Evolutionary conservation across 1,140 invertebrate species (phyloP), one percentile per base, ranked within the genome.

Genomic region (Diprion similis): DNA sequence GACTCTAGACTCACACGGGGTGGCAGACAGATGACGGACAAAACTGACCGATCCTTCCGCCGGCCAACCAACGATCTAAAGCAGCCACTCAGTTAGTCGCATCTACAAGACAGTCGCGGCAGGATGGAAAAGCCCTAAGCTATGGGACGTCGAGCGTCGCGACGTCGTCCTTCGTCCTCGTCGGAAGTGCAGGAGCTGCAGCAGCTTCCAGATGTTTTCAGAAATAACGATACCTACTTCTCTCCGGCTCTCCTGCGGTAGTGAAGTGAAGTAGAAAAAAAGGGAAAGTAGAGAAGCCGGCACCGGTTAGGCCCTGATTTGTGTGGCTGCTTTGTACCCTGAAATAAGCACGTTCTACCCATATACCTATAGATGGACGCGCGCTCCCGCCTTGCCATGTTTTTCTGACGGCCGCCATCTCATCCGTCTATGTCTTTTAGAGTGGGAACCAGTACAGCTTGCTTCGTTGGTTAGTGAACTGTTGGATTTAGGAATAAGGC

Each of bases 151-250:
- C 70, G 69, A 66, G 51, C 47, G 64, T 71, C 59, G 37, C 68
- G 64, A 46, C 71, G 64, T 10, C 17, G 13, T 15, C 6, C n/a
- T 37, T 37, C 71, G 18, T 11, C 37, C 13, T 68, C 66, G 17
- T 77, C 74, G 76, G 76, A 77, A 77, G 71, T 77, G 1, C 59
- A 68, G n/a, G 24, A 37, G 24, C 24, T 37, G 66, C 59, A 46
- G 66, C 71, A 46, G 66, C 71, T 68, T 51, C 74, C 78, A 79
- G 75, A 79, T 79, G 77, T 78, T 79, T 78, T 78, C 64, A 73
- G 73, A 79, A 79, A 78, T 79, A 77, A 79, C 78, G 75, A 73
- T 47, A 66, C 24, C 2, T 37, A 37, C 24, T 46, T 70, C 46
- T 18, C 17, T 45, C 46, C 15, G 37, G 46, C 48, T n/a, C 59